Evolutionary conservation across 1,140 invertebrate genomes (phyloP).

Genomic region (Lysiphlebus fabarum): DNA sequence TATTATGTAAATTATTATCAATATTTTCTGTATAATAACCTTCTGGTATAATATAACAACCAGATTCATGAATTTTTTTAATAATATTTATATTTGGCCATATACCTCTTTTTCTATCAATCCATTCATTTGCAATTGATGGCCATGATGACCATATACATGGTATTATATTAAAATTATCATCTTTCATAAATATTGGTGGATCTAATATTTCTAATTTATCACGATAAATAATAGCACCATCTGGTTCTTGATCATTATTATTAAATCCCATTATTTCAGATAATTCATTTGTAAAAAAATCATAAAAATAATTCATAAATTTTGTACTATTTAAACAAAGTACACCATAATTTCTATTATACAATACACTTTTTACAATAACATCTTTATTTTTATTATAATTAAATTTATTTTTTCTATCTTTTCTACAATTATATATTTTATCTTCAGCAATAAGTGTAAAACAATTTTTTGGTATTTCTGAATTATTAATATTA

Average conservation of each 20-base stretch:
- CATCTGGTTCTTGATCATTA: conserved; percentile 50
- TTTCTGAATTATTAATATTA: conserved; percentile 6
- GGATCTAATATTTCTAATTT: conserved; percentile 34
- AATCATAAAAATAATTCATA: conserved; percentile 61
- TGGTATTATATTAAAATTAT: conserved; percentile 62
- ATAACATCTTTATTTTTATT: conserved; percentile 48
- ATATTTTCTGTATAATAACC: conserved; percentile 60
- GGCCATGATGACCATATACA: conserved; percentile 67
- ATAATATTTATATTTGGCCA: conserved; percentile 68
- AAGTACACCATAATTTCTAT: conserved; percentile 50
- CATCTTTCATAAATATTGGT: conserved; percentile 38
- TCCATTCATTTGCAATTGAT: conserved; percentile 63
- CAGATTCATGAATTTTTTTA: conserved; percentile 62
- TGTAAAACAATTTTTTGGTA: conserved; percentile 40
- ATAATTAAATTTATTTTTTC: conserved; percentile 7
- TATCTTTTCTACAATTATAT: conserved; percentile 33
- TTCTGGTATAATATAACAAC: conserved; percentile 67
- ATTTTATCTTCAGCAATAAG: conserved; percentile 37
- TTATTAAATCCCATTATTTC: conserved; percentile 53
- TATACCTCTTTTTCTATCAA: conserved; percentile 57
- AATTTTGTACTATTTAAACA: conserved; percentile 63
- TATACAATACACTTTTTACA: conserved; percentile 47
- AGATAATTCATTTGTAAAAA: conserved; percentile 59
- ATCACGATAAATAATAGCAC: conserved; percentile 61
- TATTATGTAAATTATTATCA: conserved; percentile 58